Base-by-base conservation (phyloP, 2,113 vertebrate genomes). In the Takifugu bimaculatus region DNA sequence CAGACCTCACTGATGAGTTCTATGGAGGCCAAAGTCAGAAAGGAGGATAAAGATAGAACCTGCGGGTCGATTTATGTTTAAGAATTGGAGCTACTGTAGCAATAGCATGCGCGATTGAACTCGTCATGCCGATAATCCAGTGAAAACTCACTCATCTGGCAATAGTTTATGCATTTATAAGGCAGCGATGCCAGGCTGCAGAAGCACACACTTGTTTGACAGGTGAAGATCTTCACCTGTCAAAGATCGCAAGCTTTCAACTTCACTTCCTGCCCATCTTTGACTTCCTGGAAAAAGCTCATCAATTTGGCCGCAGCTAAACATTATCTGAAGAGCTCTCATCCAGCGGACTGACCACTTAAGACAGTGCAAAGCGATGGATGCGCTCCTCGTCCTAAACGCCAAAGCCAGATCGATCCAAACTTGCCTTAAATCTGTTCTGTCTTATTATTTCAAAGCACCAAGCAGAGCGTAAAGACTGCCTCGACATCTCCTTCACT, bases 361-460 rank as follows among this genome's bases (percentile, higher is more conserved):
- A 2, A 9, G 28, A 15, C 29, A 13, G 0, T 1, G 15, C 20
- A n/a, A 4, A 47, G 28, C 42, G 15, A 27, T 27, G 54, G 9
- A 44, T 44, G 28, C 60, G 60, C 52, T 27, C 4, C 39, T 35
- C 60, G 26, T 14, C 42, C 50, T 12, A 54, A 65, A 65, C 60
- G 65, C 60, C 74, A 67, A 43, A 32, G 15, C n/a, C 12, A 45
- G 15, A 10, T 39, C 9, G 6, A 6, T 10, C 2, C 9, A 39
- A 39, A 39, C 45, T 48, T 48, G 13, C 45, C 4, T 47, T 47
- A 15, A 48, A 14, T 48, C 13, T 45, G 44, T 69, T 50, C 20
- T 1, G 48, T 20, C 65, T 55, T 13, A 42, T 50, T 13, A 56
- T 59, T 26, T 52, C 26, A 25, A 35, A 26, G 63, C 64, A 51